Base-by-base conservation (phyloP, 2,888 invertebrate genomes). In the Ceratothoa steindachneri region DNA sequence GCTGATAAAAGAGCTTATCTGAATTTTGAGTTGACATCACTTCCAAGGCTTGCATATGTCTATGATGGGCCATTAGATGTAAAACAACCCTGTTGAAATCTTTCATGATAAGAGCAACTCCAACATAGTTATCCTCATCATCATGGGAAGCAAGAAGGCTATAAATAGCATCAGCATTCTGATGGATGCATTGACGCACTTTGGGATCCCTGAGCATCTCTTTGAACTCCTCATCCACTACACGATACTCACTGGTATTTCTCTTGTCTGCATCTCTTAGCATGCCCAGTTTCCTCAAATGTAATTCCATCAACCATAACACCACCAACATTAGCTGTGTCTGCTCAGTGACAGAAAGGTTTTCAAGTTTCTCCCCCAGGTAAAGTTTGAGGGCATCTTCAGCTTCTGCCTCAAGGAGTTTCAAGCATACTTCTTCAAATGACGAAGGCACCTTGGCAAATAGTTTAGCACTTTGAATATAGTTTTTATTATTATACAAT, bases 81-180 rank as follows among this genome's bases (percentile, higher is more conserved):
- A 91, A 89, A 64, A 99, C 90, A 0, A 97, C 92, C 83, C 93
- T 91, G 82, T 97, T 95, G 83, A 91, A 95, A 84, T 99, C 98
- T 83, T 93, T 91, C 84, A 95, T 92, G 60, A 93, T 88, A 51
- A 92, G 89, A 0, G 97, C 94, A 70, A 98, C 87, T 82, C 91
- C 91, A 30, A 96, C 90, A 22, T 97, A 85, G 84, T 96, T 96
- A 76, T 92, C 90, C 79, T 93, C 91, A 84, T 98, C 97, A 0
- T 97, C 97, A 83, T 99, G 97, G 78, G 94, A 93, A 0, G 93
- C 90, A 87, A 98, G 93, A 74, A 99, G 84, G 81, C 93, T 91
- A 82, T 96, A 96, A 67, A 98, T 90, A 0, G 92, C 91, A 0
- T 89, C 88, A 31, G 75, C 29, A 69, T 97, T 92, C 75, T 90